phyloP scores from a whole-genome alignment of 2,113 vertebrate genomes.

The Limnothrissa miodon region DNA sequence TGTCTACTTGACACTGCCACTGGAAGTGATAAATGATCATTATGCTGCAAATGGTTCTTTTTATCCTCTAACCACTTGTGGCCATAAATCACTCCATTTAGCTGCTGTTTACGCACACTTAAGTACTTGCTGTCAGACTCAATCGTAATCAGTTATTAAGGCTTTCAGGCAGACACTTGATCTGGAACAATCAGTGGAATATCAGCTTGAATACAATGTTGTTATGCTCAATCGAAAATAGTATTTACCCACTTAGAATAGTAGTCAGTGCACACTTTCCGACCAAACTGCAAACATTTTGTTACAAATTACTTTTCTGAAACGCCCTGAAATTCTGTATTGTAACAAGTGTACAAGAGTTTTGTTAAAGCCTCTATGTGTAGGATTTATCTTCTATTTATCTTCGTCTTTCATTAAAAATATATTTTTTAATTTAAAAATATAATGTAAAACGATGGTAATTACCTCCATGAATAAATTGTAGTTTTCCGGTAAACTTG shows the following conservation, averaged over 20 bases:
- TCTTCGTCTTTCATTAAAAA: too few species aligned
- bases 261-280: background rate
- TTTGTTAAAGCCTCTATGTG: too few species aligned
- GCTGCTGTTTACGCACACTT: slow-evolving; percentile 61
- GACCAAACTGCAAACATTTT: background rate
- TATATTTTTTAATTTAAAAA: too few species aligned
- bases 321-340: background rate
- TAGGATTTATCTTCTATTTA: too few species aligned
- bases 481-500: too few species aligned
- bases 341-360: too few species aligned
- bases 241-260: background rate
- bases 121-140: slow-evolving; percentile 66
- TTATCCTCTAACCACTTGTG: slow-evolving; percentile 54
- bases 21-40: slow-evolving; percentile 64
- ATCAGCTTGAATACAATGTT: background rate
- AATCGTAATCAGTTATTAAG: slow-evolving; percentile 51
- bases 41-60: slow-evolving; percentile 62
- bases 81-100: slow-evolving; percentile 57
- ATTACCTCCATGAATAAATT: too few species aligned
- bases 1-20: slow-evolving; percentile 58
- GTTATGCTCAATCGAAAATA: slow-evolving; percentile 10
- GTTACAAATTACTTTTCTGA: background rate
- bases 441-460: too few species aligned
- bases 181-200: slow-evolving; percentile 23
- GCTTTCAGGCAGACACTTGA: slow-evolving; percentile 54